phyloP scores from a whole-genome alignment of 2,113 vertebrate species.

The Neodon shergylaensis region DNA sequence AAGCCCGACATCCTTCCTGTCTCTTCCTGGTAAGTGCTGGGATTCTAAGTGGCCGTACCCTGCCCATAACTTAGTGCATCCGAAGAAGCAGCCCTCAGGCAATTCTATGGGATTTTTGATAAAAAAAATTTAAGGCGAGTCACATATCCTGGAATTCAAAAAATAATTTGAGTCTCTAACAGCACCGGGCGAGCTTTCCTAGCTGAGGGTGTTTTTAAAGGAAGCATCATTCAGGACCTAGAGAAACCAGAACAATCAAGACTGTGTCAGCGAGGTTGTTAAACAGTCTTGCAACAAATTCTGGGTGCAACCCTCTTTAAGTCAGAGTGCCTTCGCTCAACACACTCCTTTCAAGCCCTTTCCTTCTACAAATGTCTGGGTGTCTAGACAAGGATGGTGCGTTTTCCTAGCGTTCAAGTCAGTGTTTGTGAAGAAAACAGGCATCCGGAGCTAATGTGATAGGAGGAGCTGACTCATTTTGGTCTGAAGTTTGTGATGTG shows the following conservation, averaged over 20 bases:
- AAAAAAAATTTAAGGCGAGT: conserved; percentile 13
- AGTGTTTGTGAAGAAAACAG: background rate
- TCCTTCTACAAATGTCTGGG: background rate
- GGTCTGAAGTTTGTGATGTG: background rate
- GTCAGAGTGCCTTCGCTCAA: conserved; percentile 15
- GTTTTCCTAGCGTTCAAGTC: background rate
- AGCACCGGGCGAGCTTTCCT: background rate
- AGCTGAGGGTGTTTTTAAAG: background rate
- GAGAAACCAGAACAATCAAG: background rate
- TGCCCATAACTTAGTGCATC: background rate
- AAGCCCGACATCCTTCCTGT: background rate
- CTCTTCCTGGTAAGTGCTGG: background rate
- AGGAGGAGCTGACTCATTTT: background rate
- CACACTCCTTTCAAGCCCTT: background rate
- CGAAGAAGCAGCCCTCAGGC: background rate
- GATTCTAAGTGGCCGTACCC: background rate
- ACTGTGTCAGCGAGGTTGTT: background rate
- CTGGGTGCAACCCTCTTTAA: background rate
- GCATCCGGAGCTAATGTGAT: background rate
- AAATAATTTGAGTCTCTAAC: background rate
- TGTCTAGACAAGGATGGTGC: background rate
- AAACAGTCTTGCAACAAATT: background rate
- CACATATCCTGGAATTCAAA: background rate
- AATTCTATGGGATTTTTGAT: background rate
- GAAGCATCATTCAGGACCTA: background rate